Evolutionary conservation across 1,140 invertebrate species (phyloP), one percentile per base, ranked within the genome.

Genomic region (Augochlora pura): DNA sequence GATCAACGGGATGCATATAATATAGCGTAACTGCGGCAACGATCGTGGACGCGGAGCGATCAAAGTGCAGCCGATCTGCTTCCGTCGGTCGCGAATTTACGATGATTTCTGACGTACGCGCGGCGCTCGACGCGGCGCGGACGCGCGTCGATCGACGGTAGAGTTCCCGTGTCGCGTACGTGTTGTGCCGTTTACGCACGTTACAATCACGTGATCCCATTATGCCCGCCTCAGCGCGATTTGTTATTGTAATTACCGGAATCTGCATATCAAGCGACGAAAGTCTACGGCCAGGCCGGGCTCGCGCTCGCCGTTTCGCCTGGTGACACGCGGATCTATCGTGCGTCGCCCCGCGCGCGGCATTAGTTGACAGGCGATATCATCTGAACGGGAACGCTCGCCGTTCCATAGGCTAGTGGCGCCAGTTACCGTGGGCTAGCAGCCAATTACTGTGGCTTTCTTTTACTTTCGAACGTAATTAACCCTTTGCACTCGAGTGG

Each of bases 191-290:
- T 69, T 86, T 86, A 82, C 80, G 71, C 70, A 77, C 80, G 83
- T 82, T 75, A 68, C 83, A 72, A 87, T 87, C 87, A 87, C 84
- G 86, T 87, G 86, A 88, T 88, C 80, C 69, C 80, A 71, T 79
- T 82, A 80, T 86, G 86, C 81, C 73, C 76, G 77, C 52, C 70
- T 76, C 52, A 38, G 78, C 62, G 69, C 72, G 84, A 87, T 87
- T 87, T 88, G 84, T 88, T 85, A 88, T 88, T 88, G 80, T 88
- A 88, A 88, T 88, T 88, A 86, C 75, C 72, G n/a, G 52, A 84
- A 87, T 87, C 87, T 86, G 81, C 86, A 88, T 88, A 83, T 86
- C 84, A 83, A 87, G 84, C 84, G 82, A 87, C 82, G 76, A 76
- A 73, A 66, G 78, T 85, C 86, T 77, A 86, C 74, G 74, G 66